Evolutionary conservation across 1,140 invertebrate species (phyloP).

Genomic region (Varroa destructor): DNA sequence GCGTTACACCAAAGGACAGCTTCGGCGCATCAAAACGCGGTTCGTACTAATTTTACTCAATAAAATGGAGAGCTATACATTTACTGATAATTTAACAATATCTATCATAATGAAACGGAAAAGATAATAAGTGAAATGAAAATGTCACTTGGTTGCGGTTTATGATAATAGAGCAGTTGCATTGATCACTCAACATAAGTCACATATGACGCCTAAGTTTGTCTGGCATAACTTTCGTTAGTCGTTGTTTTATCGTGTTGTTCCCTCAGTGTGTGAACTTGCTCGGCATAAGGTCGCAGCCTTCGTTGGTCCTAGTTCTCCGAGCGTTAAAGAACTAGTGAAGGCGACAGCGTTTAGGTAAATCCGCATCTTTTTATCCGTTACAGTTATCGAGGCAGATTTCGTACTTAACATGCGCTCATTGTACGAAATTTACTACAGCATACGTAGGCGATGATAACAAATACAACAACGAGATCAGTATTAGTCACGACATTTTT

Average conservation of each 20-base stretch:
- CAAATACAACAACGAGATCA: too few relatives aligned
- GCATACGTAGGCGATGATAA: too few relatives aligned
- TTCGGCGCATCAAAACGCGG: constrained; percentile 5
- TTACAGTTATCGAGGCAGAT: too few relatives aligned
- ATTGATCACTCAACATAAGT: too few relatives aligned
- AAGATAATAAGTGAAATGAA: neutral
- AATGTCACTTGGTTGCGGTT: neutral
- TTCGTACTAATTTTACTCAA: neutral
- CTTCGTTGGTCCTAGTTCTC: constrained; percentile 16
- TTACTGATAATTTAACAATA: neutral
- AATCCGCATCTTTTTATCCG: too few relatives aligned
- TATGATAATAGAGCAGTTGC: neutral
- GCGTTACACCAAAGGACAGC: neutral
- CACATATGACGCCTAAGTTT: too few relatives aligned
- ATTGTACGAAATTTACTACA: too few relatives aligned
- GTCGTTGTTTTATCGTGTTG: too few relatives aligned
- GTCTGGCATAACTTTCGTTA: too few relatives aligned
- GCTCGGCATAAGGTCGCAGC: neutral
- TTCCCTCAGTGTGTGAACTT: constrained; percentile 4
- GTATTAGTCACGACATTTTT: too few relatives aligned
- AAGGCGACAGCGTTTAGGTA: neutral
- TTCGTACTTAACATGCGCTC: too few relatives aligned
- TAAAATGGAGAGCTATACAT: neutral
- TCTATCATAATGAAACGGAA: neutral
- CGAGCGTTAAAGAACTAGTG: neutral